Base-by-base conservation (phyloP, 2,797 vertebrate genomes). In the Spinus pinus region DNA sequence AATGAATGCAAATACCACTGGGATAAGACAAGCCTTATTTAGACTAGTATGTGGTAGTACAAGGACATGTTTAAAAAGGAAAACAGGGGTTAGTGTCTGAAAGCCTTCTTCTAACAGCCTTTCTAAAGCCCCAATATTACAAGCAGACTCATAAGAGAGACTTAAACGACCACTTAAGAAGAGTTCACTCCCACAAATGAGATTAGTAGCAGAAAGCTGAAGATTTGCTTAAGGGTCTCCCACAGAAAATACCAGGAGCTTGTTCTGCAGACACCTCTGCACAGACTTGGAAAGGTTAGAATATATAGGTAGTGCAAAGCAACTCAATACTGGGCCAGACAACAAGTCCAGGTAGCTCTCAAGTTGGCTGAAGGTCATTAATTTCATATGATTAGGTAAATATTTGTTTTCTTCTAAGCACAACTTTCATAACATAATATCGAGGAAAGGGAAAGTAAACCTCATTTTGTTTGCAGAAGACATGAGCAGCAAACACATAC, bases 1-100 rank as follows among this genome's bases (percentile, higher is more conserved):
- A 92, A 91, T 15, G 31, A 78, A 93, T 94, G 86, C 79, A 97
- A 96, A 95, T 83, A 51, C 65, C 75, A 91, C 69, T 25, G 33
- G 50, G 65, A 88, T 71, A 86, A 95, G 72, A 89, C 39, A 50
- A 58, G 50, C 57, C 58, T 89, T 79, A 87, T 44, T 82, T 61
- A 82, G 88, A 70, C 35, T 80, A 81, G n/a, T 14, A 72, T 5
- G 23, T 13, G 20, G 37, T 49, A 75, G 67, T 71, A 94, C 51
- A 60, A 35, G 47, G 81, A 86, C 42, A 64, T 0, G 1, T 78
- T 88, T 66, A 66, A 81, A 91, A 54, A 93, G 51, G 24, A 87
- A 84, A 92, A 73, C 9, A 22, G 30, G 56, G 22, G 1, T 58
- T 61, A 78, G 24, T 18, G 19, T 37, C 53, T 58, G 19, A 89